Percentiles rank a stretch among this genome's conserved stretches.
Conservation (phyloP, 2,113 vertebrate genomes). For the Ctenomys sociabilis region DNA sequence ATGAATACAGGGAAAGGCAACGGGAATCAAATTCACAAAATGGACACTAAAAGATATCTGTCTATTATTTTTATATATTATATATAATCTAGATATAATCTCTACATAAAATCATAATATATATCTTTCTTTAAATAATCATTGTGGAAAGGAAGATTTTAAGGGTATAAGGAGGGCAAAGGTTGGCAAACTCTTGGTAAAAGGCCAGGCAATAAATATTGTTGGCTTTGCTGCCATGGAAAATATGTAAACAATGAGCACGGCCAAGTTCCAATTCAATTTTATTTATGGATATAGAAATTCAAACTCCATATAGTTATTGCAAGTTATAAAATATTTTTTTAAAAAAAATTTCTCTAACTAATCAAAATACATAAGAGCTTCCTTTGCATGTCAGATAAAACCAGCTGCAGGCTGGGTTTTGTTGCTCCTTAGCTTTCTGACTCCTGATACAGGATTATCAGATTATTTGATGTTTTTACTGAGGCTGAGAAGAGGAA, state of each 20-base stretch:
- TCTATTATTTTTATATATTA: not conserved
- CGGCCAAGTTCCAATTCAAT: not conserved
- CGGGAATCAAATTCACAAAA: constrained; percentile 9
- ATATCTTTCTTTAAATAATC: not conserved
- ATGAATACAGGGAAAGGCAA: not conserved
- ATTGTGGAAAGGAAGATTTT: not conserved
- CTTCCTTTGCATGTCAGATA: not conserved
- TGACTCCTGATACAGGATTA: constrained; percentile 23
- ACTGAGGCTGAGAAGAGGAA: not conserved
- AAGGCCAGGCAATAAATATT: not conserved
- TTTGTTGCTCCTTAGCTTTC: not conserved
- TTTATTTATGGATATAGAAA: constrained; percentile 47
- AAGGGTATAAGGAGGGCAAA: not conserved
- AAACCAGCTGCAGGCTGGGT: constrained; percentile 6
- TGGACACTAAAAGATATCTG: not conserved
- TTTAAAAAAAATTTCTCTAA: constrained; percentile 47
- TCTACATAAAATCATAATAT: not conserved
- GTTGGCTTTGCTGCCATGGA: not conserved
- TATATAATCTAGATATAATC: not conserved
- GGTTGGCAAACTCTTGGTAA: not conserved
- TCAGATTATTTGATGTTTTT: not conserved
- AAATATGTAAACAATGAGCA: not conserved
- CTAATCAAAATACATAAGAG: constrained; percentile 30
- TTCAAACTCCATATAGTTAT: constrained; percentile 38
- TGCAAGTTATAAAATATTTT: constrained; percentile 53